Evolutionary conservation across 1,140 invertebrate genomes (phyloP), one percentile per base, ranked within the genome.

Genomic region (Ctenoplectra terminalis): DNA sequence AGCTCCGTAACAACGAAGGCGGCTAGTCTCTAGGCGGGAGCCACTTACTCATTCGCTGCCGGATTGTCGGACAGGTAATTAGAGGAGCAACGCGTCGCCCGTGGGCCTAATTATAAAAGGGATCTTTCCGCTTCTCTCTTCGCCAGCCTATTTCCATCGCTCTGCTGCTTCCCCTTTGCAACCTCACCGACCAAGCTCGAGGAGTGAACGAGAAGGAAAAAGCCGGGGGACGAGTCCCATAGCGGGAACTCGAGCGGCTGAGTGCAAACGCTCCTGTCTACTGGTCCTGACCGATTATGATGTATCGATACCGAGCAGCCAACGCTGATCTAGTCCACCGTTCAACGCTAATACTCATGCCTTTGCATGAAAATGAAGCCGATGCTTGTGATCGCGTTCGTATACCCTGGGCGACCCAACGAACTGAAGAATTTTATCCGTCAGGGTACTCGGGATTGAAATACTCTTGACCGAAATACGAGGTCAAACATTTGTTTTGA

Each of bases 51-150:
- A 78, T 77, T 85, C 89, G 88, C 66, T 71, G 85, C 64, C 86
- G 88, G 83, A 93, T 92, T 92, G 90, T 93, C 90, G 90, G 90
- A 92, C 91, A 88, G 89, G 90, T 93, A 93, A 93, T 93, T 93
- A 93, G 92, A 92, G 90, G 87, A 92, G 91, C 88, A 92, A 92
- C 90, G 86, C 86, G 88, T 91, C 85, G 90, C 92, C 91, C 84
- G 84, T 86, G 90, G 92, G 91, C 91, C 90, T 93, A 93, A 93
- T 93, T 93, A 93, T 92, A 92, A 92, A 90, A 91, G 88, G 84
- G 54, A 87, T 80, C 66, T 84, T 73, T 60, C 9, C 66, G 71
- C 43, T 73, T 86, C 69, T 52, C 61, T 69, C 77, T 77, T 82
- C 46, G 54, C 54, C 72, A 48, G 64, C 56, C 61, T 82, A 73